phyloP scores from a whole-genome alignment of 2,888 invertebrate genomes.

The Epinotia nisella region DNA sequence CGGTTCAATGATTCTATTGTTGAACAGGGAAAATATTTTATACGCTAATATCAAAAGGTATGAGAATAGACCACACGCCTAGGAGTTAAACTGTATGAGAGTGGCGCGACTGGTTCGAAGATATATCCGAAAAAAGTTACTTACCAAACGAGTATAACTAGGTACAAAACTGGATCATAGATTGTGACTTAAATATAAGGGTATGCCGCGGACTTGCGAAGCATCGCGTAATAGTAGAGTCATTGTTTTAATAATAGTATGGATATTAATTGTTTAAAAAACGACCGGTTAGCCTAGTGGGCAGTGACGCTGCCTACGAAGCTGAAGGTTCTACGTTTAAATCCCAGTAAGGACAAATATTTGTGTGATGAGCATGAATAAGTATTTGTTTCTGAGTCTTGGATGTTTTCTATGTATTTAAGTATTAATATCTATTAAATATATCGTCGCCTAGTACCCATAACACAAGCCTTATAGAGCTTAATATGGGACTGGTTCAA shows the following conservation, averaged over 20 bases:
- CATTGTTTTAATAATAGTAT: neutral
- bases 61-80: conserved; percentile 49
- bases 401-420: too few species aligned
- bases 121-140: conserved; percentile 62
- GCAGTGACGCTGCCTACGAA: too few species aligned
- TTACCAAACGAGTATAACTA: conserved; percentile 60
- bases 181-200: conserved; percentile 18
- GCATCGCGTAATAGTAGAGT: conserved; percentile 25
- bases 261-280: neutral
- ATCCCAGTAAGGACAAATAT: too few species aligned
- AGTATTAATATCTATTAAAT: too few species aligned
- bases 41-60: conserved; percentile 44
- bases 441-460: too few species aligned
- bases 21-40: conserved; percentile 37
- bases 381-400: too few species aligned
- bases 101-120: conserved; percentile 53
- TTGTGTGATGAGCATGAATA: too few species aligned
- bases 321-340: too few species aligned
- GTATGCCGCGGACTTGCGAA: conserved; percentile 8
- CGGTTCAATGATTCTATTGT: conserved; percentile 40
- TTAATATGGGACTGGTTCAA: too few species aligned
- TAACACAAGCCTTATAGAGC: too few species aligned
- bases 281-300: too few species aligned
- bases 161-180: conserved; percentile 41
- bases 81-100: conserved; percentile 49